Percentiles rank a stretch among this genome's conserved stretches.
These are phyloP conservation scores for Rhinichthys klamathensis DNA, from an alignment of 2,113 vertebrate genomes.

Conservation along the genomic window DNA sequence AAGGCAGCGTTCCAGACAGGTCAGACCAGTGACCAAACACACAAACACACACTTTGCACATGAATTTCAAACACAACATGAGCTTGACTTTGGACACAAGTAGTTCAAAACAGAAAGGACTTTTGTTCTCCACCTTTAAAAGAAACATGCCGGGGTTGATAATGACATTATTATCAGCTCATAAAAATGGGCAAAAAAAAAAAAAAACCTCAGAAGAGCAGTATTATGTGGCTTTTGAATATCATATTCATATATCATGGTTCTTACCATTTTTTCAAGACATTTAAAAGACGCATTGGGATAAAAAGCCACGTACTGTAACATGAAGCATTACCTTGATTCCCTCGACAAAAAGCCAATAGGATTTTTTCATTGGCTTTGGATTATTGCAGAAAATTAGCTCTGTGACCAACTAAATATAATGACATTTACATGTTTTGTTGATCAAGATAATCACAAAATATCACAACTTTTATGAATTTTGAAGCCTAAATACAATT, in stretches of 20 bases:
- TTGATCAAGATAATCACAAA: neutral
- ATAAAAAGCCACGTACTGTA: too few relatives aligned
- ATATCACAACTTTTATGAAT: too few relatives aligned
- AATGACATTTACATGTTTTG: neutral
- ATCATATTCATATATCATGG: neutral
- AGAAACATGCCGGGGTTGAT: neutral
- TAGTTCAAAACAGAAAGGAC: neutral
- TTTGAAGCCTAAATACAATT: too few relatives aligned
- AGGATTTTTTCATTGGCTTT: neutral
- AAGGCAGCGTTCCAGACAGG: slow-evolving; percentile 32
- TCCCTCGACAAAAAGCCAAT: neutral
- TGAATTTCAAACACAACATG: slow-evolving; percentile 7
- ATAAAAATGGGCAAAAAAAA: too few relatives aligned
- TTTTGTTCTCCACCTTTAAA: neutral
- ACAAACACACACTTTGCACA: slow-evolving; percentile 14
- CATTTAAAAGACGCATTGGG: neutral
- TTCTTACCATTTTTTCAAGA: neutral
- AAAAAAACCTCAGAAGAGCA: too few relatives aligned
- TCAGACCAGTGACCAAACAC: slow-evolving; percentile 6
- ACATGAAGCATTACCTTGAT: neutral
- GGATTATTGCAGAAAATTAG: too few relatives aligned
- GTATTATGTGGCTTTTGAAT: neutral
- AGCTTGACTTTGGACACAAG: neutral
- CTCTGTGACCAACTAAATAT: neutral
- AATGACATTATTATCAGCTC: neutral